These are phyloP conservation scores for Resseliella maxima DNA, from an alignment of 2,888 invertebrate genomes.

Conservation along the genomic window DNA sequence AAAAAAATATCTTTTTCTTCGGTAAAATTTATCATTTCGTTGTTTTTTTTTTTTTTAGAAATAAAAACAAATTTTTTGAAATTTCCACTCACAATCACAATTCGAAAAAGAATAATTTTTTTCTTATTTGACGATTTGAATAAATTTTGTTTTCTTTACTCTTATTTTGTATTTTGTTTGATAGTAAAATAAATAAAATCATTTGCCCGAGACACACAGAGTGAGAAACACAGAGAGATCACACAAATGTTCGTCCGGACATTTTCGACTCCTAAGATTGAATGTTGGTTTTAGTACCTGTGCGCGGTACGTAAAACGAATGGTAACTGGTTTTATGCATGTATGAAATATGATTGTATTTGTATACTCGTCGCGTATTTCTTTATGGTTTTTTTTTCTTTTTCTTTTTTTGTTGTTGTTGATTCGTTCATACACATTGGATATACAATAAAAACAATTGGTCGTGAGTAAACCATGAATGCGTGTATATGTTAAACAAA, in stretches of 20 bases:
- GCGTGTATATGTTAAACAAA: neutral
- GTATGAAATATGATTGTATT: neutral
- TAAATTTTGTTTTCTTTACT: neutral
- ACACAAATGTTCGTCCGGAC: slow-evolving; percentile 55
- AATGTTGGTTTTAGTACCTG: slow-evolving; percentile 53
- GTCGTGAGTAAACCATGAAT: too few relatives aligned
- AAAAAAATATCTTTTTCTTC: too few relatives aligned
- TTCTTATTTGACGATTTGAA: neutral
- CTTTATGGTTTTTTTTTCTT: too few relatives aligned
- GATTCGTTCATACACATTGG: too few relatives aligned
- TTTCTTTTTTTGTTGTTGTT: too few relatives aligned
- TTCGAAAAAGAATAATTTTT: neutral
- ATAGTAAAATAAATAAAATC: slow-evolving; percentile 9
- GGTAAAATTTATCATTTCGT: neutral
- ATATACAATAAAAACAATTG: too few relatives aligned
- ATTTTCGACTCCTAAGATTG: slow-evolving; percentile 50
- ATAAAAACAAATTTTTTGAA: neutral
- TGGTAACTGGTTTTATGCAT: slow-evolving; percentile 49
- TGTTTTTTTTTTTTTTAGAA: neutral
- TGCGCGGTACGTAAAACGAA: slow-evolving; percentile 54
- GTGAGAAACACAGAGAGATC: slow-evolving; percentile 15
- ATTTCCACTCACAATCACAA: slow-evolving; percentile 5
- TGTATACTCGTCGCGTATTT: neutral
- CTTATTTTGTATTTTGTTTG: neutral
- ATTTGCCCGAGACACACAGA: neutral